These are phyloP conservation scores for Herpetotheres cachinnans DNA, from an alignment of 2,113 vertebrate genomes.

Conservation along the genomic window DNA sequence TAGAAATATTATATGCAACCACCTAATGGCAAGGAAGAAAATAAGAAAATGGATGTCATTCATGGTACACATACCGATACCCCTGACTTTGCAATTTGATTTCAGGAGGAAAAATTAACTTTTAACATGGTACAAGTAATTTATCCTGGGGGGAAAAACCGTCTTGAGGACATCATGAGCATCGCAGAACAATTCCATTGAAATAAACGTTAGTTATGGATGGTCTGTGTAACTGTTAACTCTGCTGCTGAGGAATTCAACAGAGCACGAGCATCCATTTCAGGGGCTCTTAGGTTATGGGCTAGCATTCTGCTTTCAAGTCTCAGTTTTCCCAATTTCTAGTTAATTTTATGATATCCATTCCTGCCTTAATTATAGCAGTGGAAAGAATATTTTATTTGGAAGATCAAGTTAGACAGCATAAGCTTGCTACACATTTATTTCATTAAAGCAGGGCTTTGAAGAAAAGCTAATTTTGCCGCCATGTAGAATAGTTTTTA, in stretches of 20 bases:
- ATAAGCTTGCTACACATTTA: background rate
- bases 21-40: background rate
- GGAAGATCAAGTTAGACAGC: background rate
- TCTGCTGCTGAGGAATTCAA: background rate
- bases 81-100: background rate
- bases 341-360: background rate
- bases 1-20: background rate
- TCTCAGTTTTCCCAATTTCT: background rate
- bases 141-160: background rate
- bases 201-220: background rate
- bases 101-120: background rate
- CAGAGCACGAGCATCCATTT: background rate
- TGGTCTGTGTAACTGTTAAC: background rate
- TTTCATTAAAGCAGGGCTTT: background rate
- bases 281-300: background rate
- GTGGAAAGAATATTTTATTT: background rate
- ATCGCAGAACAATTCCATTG: background rate
- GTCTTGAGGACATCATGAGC: background rate
- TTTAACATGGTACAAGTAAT: background rate
- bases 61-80: no score
- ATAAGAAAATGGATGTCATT: background rate
- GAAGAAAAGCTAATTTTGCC: background rate
- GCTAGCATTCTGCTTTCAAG: background rate
- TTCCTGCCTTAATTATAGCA: background rate
- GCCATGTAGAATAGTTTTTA: background rate